A percentile compares a stretch with the other conserved stretches of the same genome.
Conservation (phyloP, 1,140 invertebrate species). For the Chionoecetes opilio region DNA sequence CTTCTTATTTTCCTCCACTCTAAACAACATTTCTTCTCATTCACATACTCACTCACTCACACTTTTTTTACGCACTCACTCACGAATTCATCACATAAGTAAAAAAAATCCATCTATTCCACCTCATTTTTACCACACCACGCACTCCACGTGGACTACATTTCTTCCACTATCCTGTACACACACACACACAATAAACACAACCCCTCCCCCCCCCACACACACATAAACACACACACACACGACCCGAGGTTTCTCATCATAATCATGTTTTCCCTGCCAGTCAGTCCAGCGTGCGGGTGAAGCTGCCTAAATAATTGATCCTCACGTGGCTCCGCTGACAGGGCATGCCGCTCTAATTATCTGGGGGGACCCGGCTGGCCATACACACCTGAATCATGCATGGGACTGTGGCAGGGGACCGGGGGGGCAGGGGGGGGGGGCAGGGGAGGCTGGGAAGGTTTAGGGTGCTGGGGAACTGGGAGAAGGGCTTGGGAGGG, state of each 20-base stretch:
- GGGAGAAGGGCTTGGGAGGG: background rate
- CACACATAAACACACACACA: background rate
- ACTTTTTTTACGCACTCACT: background rate
- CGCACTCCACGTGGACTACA: background rate
- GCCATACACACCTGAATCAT: slow-evolving; percentile 6
- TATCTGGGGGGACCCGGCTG: background rate
- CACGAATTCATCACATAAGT: no score
- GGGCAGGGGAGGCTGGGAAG: background rate
- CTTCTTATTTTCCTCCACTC: no score
- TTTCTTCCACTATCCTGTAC: no score
- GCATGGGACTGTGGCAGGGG: background rate
- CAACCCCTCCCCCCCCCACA: background rate
- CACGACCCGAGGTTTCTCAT: background rate
- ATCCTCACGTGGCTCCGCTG: background rate
- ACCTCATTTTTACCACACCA: background rate
- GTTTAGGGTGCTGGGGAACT: background rate
- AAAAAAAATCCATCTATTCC: no score
- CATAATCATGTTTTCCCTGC: slow-evolving; percentile 4
- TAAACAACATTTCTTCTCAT: no score
- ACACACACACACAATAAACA: no score
- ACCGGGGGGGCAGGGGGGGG: background rate
- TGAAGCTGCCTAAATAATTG: background rate
- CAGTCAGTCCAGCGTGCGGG: background rate
- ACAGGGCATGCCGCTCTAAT: slow-evolving; percentile 13
- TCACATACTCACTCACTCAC: no score